Base-by-base conservation (phyloP, 2,797 vertebrate genomes). In the Bradypus variegatus region DNA sequence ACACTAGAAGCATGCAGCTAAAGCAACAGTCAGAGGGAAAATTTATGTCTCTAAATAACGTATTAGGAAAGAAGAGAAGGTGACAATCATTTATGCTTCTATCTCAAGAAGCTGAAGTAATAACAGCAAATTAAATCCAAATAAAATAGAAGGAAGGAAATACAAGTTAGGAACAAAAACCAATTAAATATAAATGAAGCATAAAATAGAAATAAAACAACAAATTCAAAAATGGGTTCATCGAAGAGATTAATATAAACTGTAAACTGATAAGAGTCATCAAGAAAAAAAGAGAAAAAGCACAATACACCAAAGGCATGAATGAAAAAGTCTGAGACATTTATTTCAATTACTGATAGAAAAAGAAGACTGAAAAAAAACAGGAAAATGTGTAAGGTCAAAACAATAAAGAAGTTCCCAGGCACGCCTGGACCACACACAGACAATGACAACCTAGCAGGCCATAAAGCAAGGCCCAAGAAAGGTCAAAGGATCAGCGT, bases 341-440 rank as follows among this genome's bases (percentile, higher is more conserved):
- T n/a, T 9, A n/a, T 21, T 50, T 55, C 50, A 55, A 21, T 41
- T 41, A 13, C 12, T 8, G 50, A 55, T 36, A 25, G 21, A 58
- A 55, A 53, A 78, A 55, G 36, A 55, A 55, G 25, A 36, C 76
- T 12, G n/a, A 58, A 58, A 58, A 21, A 58, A 21, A 19, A 7
- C 55, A 58, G 55, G 55, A 58, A 58, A 58, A 58, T 58, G 55
- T 58, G 55, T 58, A 58, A 58, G 55, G 55, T 21, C 18, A 58
- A 21, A 1, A 58, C 55, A 58, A 58, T 50, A 12, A 50, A 50
- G 4, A 58, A 58, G 55, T 3, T 13, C 23, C n/a, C 75, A 16
- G 3, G 10, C 27, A 21, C 36, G 12, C 1, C 1, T 0, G 27
- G 33, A 60, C 78, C 8, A 11, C 15, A 19, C 1, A 5, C 2